Conservation (phyloP, 2,888 invertebrate genomes). For the Dendrolimus pini region DNA sequence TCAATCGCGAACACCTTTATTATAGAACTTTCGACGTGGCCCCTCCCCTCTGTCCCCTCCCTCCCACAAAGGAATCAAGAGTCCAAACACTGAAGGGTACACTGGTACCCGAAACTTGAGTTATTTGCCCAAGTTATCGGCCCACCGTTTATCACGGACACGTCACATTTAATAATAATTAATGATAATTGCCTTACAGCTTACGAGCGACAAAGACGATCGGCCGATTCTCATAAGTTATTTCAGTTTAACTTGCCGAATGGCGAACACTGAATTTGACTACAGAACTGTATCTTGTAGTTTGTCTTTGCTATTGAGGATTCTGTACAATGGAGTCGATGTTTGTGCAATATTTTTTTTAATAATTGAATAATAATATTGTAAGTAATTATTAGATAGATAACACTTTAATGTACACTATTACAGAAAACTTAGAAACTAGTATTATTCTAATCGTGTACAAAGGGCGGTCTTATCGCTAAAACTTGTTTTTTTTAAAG, state of each 20-base stretch:
- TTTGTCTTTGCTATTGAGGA: constrained; percentile 26
- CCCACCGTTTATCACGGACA: constrained; percentile 64
- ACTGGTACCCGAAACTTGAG: constrained; percentile 44
- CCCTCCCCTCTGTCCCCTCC: constrained; percentile 7
- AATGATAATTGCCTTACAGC: constrained; percentile 75
- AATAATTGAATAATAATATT: neutral
- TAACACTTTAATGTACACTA: too few species aligned
- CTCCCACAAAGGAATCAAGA: constrained; percentile 33
- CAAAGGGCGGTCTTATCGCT: too few species aligned
- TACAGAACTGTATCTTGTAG: constrained; percentile 71
- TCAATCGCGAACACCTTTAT: neutral
- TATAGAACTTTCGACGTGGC: neutral
- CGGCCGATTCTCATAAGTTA: constrained; percentile 72
- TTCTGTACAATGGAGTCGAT: neutral
- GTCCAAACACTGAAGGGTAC: constrained; percentile 34
- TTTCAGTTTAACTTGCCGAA: constrained; percentile 68
- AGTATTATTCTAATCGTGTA: too few species aligned
- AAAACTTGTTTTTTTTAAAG: too few species aligned
- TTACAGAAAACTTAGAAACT: too few species aligned
- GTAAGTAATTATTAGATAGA: too few species aligned
- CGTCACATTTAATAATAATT: constrained; percentile 76
- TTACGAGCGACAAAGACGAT: constrained; percentile 71
- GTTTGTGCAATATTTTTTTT: neutral
- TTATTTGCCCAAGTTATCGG: constrained; percentile 74
- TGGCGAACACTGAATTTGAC: constrained; percentile 64